These are phyloP conservation scores for Drosophila recens DNA, from an alignment of 2,888 invertebrate species.

Conservation along the genomic window DNA sequence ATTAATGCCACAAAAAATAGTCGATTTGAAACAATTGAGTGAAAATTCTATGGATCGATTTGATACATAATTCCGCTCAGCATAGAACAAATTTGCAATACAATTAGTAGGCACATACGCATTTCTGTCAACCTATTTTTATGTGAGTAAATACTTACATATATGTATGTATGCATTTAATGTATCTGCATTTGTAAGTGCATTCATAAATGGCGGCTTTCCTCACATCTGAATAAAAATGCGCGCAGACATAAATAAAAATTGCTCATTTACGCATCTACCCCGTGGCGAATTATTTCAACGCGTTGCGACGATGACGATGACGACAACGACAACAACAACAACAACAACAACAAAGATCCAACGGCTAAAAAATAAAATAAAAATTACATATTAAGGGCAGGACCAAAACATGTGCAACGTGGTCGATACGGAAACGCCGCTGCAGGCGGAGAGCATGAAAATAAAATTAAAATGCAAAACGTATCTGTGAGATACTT, in stretches of 20 bases:
- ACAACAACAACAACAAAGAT: constrained; percentile 24
- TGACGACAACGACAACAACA: constrained; percentile 14
- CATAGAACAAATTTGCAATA: no score
- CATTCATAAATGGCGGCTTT: constrained; percentile 46
- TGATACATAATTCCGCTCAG: background rate
- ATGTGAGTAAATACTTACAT: constrained; percentile 14
- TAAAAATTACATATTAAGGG: constrained; percentile 45
- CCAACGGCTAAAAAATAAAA: constrained; percentile 28
- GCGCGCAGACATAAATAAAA: constrained; percentile 64
- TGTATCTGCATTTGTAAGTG: constrained; percentile 10
- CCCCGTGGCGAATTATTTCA: constrained; percentile 78
- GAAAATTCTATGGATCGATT: background rate
- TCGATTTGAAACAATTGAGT: background rate
- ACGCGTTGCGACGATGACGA: constrained; percentile 56
- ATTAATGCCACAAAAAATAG: background rate
- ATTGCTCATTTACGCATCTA: constrained; percentile 75
- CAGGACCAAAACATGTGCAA: constrained; percentile 67
- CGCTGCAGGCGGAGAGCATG: constrained; percentile 65
- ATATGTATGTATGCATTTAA: constrained; percentile 6
- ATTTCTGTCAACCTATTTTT: background rate
- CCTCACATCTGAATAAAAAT: constrained; percentile 51
- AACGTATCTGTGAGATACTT: constrained; percentile 69
- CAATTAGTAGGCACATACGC: background rate
- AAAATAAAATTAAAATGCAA: constrained; percentile 79
- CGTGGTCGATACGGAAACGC: constrained; percentile 58